phyloP scores from a whole-genome alignment of 2,113 vertebrate genomes.

The Aegotheles bennettii region DNA sequence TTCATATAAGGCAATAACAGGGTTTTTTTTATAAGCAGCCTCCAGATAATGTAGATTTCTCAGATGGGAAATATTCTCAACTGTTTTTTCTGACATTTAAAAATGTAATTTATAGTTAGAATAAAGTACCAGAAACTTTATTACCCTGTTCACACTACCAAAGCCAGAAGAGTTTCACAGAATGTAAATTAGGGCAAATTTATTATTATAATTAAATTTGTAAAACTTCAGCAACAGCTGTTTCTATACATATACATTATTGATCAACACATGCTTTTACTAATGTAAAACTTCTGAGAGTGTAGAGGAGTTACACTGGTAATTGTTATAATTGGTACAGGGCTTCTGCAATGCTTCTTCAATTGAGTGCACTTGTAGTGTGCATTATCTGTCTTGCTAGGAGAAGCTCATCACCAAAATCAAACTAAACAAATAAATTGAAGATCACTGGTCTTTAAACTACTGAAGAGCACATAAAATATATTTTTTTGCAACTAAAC shows the following conservation, averaged over 20 bases:
- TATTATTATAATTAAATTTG: conserved; percentile 49
- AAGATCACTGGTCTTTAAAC: background rate
- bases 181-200: conserved; percentile 1
- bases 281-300: background rate
- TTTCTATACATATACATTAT: conserved; percentile 18
- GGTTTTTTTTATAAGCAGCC: conserved; percentile 6
- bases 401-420: background rate
- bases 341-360: background rate
- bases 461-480: background rate
- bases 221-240: conserved; percentile 63
- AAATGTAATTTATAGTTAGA: conserved; percentile 46
- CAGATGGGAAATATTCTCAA: background rate
- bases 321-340: background rate
- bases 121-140: background rate
- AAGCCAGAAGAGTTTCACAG: background rate
- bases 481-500: background rate
- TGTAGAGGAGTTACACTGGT: background rate
- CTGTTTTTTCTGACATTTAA: conserved; percentile 20
- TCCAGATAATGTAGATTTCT: background rate
- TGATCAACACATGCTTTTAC: conserved; percentile 10
- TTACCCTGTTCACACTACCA: background rate
- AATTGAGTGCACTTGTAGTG: background rate
- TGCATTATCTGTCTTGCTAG: background rate
- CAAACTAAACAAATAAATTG: background rate
- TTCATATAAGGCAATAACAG: background rate